A percentile compares a stretch with the other conserved stretches of the same genome.
These are phyloP conservation scores for Temnothorax longispinosus DNA, from an alignment of 1,140 invertebrate genomes.

Conservation along the genomic window DNA sequence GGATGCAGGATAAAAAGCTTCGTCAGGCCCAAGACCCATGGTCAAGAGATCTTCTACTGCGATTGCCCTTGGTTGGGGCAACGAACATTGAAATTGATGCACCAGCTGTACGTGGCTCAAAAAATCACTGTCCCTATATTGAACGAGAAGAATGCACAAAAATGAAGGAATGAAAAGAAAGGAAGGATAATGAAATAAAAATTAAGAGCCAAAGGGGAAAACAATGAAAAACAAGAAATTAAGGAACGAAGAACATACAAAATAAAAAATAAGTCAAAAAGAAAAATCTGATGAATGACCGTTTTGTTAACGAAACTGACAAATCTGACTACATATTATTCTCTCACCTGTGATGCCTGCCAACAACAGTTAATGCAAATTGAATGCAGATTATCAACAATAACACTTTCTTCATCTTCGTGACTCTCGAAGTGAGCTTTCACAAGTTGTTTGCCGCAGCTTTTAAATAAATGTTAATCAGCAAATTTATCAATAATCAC, in stretches of 20 bases:
- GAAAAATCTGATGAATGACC: not conserved
- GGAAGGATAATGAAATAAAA: not conserved
- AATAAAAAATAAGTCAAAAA: not conserved
- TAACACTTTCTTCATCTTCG: conserved; percentile 65
- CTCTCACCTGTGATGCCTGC: conserved; percentile 73
- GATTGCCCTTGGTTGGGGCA: conserved; percentile 81
- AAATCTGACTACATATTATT: not conserved
- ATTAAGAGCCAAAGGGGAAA: not conserved
- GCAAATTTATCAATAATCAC: not conserved
- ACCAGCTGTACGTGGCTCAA: conserved; percentile 81
- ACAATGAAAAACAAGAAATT: not conserved
- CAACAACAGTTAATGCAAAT: conserved; percentile 40
- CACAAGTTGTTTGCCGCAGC: not conserved
- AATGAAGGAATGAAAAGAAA: not conserved
- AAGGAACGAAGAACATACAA: not conserved
- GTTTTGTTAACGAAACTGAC: not conserved
- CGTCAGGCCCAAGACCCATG: conserved; percentile 79
- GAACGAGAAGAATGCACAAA: conserved; percentile 21
- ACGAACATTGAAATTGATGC: conserved; percentile 79
- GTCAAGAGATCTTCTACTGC: conserved; percentile 78
- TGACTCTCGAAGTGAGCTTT: not conserved
- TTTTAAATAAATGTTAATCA: not conserved
- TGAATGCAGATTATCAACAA: conserved; percentile 59
- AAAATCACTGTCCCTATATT: conserved; percentile 79
- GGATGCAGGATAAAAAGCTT: conserved; percentile 81